These are phyloP conservation scores for Bombus haemorrhoidalis DNA, from an alignment of 1,140 invertebrate genomes.

Conservation along the genomic window DNA sequence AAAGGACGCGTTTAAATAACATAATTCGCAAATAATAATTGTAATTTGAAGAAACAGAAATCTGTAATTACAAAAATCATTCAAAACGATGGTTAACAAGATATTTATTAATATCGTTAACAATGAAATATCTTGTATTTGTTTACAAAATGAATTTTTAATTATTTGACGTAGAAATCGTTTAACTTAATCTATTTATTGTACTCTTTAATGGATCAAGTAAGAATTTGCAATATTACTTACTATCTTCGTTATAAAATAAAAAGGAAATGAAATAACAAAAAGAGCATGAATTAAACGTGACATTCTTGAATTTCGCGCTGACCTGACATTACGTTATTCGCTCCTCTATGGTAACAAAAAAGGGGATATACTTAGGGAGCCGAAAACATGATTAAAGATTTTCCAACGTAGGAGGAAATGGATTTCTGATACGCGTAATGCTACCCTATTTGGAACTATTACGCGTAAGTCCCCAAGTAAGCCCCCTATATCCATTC, in stretches of 20 bases:
- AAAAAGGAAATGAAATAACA: neutral
- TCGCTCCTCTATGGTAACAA: constrained; percentile 37
- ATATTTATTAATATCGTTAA: no score
- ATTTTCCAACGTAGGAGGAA: constrained; percentile 73
- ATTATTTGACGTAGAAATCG: no score
- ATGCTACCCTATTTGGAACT: constrained; percentile 79
- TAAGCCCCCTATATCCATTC: constrained; percentile 74
- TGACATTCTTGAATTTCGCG: constrained; percentile 10
- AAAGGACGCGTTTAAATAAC: neutral
- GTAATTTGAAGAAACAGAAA: no score
- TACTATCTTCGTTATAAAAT: no score
- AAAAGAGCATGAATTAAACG: neutral
- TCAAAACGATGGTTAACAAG: no score
- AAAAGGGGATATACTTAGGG: constrained; percentile 48
- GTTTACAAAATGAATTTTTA: no score
- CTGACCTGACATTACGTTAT: constrained; percentile 40
- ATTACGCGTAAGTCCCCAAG: constrained; percentile 75
- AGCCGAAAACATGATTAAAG: constrained; percentile 78
- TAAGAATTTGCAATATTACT: neutral
- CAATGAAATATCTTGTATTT: no score
- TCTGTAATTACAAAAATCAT: no score
- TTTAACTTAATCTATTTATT: no score
- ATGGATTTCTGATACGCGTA: constrained; percentile 79
- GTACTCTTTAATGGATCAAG: no score
- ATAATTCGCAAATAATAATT: neutral